Evolutionary conservation across 1,140 invertebrate genomes (phyloP).

Genomic region (Caerostris extrusa): DNA sequence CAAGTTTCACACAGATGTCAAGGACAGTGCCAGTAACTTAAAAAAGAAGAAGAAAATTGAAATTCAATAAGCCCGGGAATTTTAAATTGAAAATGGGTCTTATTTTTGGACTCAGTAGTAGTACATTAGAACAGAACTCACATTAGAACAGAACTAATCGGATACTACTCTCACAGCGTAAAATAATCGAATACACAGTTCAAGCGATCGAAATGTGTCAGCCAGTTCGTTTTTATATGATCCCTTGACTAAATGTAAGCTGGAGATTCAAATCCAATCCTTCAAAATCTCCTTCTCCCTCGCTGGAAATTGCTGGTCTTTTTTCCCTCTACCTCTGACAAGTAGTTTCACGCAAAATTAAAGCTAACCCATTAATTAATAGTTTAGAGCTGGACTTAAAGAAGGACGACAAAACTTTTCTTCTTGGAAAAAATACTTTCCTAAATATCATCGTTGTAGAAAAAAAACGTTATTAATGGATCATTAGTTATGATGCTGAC

Average conservation of each 20-base stretch:
- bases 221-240: not conserved
- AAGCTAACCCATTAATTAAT: constrained; percentile 63
- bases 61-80: too few species aligned
- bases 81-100: too few species aligned
- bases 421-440: constrained; percentile 34
- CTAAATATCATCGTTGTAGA: constrained; percentile 33
- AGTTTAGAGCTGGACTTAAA: constrained; percentile 55
- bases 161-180: too few species aligned
- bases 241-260: not conserved
- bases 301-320: not conserved
- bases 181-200: too few species aligned
- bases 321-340: constrained; percentile 16
- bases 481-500: constrained; percentile 74
- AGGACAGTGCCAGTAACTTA: too few species aligned
- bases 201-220: not conserved
- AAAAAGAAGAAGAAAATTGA: too few species aligned
- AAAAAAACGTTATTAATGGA: constrained; percentile 65
- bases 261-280: constrained; percentile 4
- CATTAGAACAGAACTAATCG: too few species aligned
- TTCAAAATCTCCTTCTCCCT: constrained; percentile 19
- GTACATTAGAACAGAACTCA: too few species aligned
- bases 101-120: too few species aligned
- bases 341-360: constrained; percentile 62
- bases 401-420: constrained; percentile 52
- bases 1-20: too few species aligned